These are phyloP conservation scores for Uromys caudimaculatus DNA, from an alignment of 2,797 vertebrate species.

Conservation along the genomic window DNA sequence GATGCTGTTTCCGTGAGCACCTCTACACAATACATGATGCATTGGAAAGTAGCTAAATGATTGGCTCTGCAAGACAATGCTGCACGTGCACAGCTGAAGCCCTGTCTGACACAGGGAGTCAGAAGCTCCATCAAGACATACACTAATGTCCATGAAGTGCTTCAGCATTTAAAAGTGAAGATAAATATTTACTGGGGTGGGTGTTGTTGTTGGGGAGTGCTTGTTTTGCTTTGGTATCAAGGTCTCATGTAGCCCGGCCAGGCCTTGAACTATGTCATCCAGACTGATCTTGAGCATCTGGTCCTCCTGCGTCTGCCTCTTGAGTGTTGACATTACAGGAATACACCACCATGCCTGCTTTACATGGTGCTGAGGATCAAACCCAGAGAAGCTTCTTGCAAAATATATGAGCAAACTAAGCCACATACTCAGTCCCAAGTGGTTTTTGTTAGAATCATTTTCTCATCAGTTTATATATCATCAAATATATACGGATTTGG, in stretches of 20 bases:
- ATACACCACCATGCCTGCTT: neutral
- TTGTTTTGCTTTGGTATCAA: neutral
- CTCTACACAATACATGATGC: neutral
- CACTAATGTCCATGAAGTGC: neutral
- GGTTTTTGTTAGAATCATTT: slow-evolving; percentile 38
- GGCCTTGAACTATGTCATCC: neutral
- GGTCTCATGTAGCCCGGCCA: neutral
- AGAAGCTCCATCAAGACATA: neutral
- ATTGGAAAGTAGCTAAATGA: neutral
- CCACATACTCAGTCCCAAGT: no score
- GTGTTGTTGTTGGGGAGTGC: neutral
- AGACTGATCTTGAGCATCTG: neutral
- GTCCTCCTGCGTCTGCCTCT: neutral
- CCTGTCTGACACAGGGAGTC: neutral
- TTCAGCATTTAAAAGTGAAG: slow-evolving; percentile 30
- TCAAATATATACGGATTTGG: neutral
- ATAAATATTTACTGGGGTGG: neutral
- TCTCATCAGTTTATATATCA: neutral
- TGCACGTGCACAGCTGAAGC: neutral
- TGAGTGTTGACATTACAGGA: neutral
- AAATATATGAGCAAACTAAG: neutral
- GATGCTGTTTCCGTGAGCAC: neutral
- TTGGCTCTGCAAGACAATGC: neutral
- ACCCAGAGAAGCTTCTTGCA: neutral
- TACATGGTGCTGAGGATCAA: neutral